Evolutionary conservation across 2,888 invertebrate species (phyloP).

Genomic region (Prenolepis imparis): DNA sequence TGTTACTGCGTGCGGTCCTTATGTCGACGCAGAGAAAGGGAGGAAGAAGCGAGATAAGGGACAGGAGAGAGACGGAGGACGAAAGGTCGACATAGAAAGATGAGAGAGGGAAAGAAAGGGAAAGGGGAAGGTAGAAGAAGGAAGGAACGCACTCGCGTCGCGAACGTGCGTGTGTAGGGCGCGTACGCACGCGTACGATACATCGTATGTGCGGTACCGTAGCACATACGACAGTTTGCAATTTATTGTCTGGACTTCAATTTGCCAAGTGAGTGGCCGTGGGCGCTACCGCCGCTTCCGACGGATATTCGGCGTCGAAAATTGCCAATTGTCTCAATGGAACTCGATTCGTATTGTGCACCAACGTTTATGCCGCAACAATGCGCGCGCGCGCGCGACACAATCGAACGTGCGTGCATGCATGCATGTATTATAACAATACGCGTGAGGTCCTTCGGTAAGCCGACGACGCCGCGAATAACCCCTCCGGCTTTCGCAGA

Average conservation of each 20-base stretch:
- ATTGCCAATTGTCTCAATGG: conserved; percentile 86
- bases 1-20: conserved; percentile 84
- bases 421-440: conserved; percentile 42
- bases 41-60: conserved; percentile 8
- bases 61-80: background rate
- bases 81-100: conserved; percentile 17
- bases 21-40: conserved; percentile 69
- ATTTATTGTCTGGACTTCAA: conserved; percentile 84
- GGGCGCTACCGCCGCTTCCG: conserved; percentile 83
- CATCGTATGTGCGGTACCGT: conserved; percentile 45
- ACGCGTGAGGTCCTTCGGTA: conserved; percentile 63
- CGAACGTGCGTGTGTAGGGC: conserved; percentile 39
- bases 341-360: conserved; percentile 81
- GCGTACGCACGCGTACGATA: conserved; percentile 44
- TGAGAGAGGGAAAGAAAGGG: conserved; percentile 3
- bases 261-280: conserved; percentile 82
- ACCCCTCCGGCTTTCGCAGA: conserved; percentile 43
- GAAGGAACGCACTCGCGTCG: conserved; percentile 24
- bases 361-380: conserved; percentile 65
- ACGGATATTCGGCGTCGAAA: conserved; percentile 85
- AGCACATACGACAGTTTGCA: conserved; percentile 78
- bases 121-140: background rate
- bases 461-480: conserved; percentile 44
- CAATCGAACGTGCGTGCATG: conserved; percentile 19
- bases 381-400: conserved; percentile 35